Base-by-base conservation (phyloP, 1,140 invertebrate genomes). In the Atta colombica region DNA sequence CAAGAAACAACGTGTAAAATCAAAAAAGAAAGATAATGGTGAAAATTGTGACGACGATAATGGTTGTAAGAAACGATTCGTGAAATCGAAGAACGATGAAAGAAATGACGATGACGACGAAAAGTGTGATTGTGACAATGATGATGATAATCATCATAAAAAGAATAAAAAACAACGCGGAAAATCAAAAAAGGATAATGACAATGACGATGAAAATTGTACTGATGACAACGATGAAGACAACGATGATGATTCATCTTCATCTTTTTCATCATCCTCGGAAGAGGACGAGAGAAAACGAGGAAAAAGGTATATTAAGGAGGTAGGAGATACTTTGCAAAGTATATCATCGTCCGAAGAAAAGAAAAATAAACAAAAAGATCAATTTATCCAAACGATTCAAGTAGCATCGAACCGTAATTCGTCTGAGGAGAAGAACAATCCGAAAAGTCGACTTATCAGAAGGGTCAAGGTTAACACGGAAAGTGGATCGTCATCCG, bases 401-500 rank as follows among this genome's bases (percentile, higher is more conserved):
- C 58, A 49, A 10, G 85, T 78, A 53, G 45, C 21, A 12, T 65
- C 77, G 5, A 21, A 69, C 0, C 65, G 28, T 3, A 18, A 55
- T 16, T 82, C 55, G 21, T 63, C 16, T n/a, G 31, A 72, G 25
- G 53, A 63, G 4, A 0, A 60, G 65, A 82, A 63, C 14, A 61
- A 49, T 35, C 25, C 53, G 18, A 71, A 71, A 21, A 85, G 55
- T 28, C 49, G 55, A 61, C 51, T 51, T 65, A n/a, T 31, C 75
- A 63, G 69, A 55, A 3, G 3, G 53, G 28, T 81, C 55, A 71
- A 72, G 71, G 71, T 39, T 53, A 31, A 18, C 14, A 10, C 21
- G 51, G 25, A 31, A 55, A 86, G 71, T 25, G 12, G 39, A 35
- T 80, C 87, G 31, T 88, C 77, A 25, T 86, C 77, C 31, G 65